Percentiles rank a stretch among this genome's conserved stretches.
Conservation (phyloP, 1,140 invertebrate genomes). For the Drosophila mojavensis region DNA sequence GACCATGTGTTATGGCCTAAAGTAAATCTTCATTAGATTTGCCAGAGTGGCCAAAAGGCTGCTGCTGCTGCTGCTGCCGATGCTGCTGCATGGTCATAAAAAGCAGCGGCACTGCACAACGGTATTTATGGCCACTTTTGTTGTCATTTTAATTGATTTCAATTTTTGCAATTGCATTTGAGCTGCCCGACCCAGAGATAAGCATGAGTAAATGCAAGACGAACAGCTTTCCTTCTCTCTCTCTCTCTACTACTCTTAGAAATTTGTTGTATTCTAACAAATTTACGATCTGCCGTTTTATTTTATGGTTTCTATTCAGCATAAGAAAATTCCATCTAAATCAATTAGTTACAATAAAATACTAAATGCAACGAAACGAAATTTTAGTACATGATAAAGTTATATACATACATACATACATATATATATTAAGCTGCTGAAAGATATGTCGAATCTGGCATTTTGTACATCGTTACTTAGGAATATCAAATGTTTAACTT, state of each 20-base stretch:
- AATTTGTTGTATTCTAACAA: slow-evolving; percentile 17
- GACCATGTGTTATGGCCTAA: slow-evolving; percentile 78
- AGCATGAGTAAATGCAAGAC: slow-evolving; percentile 65
- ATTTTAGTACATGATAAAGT: background rate
- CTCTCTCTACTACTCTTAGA: background rate
- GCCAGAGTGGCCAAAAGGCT: slow-evolving; percentile 70
- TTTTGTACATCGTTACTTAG: too few species aligned
- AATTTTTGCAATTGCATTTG: slow-evolving; percentile 66
- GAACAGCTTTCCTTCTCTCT: slow-evolving; percentile 1
- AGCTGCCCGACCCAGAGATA: slow-evolving; percentile 44
- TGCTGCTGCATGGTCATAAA: slow-evolving; percentile 59
- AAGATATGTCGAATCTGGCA: too few species aligned
- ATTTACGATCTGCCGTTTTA: slow-evolving; percentile 33
- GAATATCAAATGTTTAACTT: too few species aligned
- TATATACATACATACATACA: background rate
- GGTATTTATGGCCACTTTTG: slow-evolving; percentile 79
- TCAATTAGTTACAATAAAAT: background rate
- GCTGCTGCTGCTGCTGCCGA: slow-evolving; percentile 35
- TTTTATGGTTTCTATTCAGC: slow-evolving; percentile 11
- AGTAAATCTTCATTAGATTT: slow-evolving; percentile 84
- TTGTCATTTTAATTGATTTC: slow-evolving; percentile 83
- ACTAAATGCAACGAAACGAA: background rate
- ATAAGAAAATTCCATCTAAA: slow-evolving; percentile 8
- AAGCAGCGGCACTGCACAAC: slow-evolving; percentile 61
- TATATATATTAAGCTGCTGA: too few species aligned